These are phyloP conservation scores for Canis aureus DNA, from an alignment of 2,113 vertebrate species.

Conservation along the genomic window DNA sequence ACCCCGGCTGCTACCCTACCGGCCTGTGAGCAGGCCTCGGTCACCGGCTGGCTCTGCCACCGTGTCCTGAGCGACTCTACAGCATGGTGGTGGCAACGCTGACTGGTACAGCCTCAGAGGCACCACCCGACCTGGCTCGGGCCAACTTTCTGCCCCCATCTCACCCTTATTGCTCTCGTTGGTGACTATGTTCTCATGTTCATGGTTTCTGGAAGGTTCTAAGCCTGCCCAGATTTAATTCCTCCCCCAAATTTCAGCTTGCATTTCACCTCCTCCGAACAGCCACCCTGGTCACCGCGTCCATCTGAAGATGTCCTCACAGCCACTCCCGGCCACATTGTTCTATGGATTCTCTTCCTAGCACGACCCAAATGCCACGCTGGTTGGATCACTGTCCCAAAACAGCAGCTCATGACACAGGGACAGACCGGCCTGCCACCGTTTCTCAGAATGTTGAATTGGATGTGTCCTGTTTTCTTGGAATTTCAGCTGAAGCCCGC, in stretches of 20 bases:
- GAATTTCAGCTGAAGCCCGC: neutral
- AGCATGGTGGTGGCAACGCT: neutral
- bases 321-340: neutral
- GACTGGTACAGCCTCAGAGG: neutral
- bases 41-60: neutral
- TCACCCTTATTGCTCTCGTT: neutral
- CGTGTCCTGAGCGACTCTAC: fast-evolving
- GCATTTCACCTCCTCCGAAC: too few relatives aligned
- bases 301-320: neutral
- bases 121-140: too few relatives aligned
- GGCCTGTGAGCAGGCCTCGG: neutral
- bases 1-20: neutral
- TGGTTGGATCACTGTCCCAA: neutral
- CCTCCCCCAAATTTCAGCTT: neutral
- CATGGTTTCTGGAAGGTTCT: neutral
- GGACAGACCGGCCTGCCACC: neutral
- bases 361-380: neutral
- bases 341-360: neutral
- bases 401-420: neutral
- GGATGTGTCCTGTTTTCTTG: neutral
- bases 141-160: neutral
- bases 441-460: neutral
- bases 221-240: neutral
- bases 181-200: too few relatives aligned
- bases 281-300: too few relatives aligned